phyloP scores from a whole-genome alignment of 2,888 invertebrate species.

The Nycteola revayana region DNA sequence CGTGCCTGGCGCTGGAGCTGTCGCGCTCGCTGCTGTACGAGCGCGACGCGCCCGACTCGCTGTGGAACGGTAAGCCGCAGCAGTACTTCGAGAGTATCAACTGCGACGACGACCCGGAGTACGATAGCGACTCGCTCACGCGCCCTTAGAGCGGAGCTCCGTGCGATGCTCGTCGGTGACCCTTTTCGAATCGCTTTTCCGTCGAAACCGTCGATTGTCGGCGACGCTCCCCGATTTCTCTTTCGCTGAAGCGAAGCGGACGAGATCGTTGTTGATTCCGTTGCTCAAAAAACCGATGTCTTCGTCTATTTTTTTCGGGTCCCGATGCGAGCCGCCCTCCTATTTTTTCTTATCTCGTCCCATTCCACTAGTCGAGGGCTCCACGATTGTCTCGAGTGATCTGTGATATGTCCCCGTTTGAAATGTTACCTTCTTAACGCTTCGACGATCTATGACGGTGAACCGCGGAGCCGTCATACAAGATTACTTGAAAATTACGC shows the following conservation, averaged over 20 bases:
- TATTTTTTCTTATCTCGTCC: no score
- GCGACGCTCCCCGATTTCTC: no score
- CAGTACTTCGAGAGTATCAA: slow-evolving; percentile 86
- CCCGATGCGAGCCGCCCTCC: background rate
- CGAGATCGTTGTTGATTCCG: no score
- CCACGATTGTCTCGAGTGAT: slow-evolving; percentile 39
- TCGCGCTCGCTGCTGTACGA: slow-evolving; percentile 49
- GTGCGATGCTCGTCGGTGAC: slow-evolving; percentile 2
- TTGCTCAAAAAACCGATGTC: no score
- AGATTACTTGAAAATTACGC: no score
- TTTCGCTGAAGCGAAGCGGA: no score
- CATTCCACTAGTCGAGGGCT: slow-evolving; percentile 27
- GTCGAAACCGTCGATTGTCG: no score
- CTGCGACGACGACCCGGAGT: slow-evolving; percentile 63
- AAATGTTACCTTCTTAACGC: slow-evolving; percentile 15
- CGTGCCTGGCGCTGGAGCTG: slow-evolving; percentile 50
- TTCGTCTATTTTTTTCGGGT: no score
- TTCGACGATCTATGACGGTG: no score
- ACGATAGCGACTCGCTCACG: slow-evolving; percentile 59
- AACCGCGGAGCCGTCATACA: no score
- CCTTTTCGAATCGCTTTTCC: no score
- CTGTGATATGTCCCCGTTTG: slow-evolving; percentile 52
- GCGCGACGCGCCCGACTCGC: slow-evolving; percentile 60
- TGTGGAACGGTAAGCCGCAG: slow-evolving; percentile 79
- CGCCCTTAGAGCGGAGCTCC: slow-evolving; percentile 26